Evolutionary conservation across 2,113 vertebrate genomes (phyloP).

Genomic region (Erinaceus europaeus): DNA sequence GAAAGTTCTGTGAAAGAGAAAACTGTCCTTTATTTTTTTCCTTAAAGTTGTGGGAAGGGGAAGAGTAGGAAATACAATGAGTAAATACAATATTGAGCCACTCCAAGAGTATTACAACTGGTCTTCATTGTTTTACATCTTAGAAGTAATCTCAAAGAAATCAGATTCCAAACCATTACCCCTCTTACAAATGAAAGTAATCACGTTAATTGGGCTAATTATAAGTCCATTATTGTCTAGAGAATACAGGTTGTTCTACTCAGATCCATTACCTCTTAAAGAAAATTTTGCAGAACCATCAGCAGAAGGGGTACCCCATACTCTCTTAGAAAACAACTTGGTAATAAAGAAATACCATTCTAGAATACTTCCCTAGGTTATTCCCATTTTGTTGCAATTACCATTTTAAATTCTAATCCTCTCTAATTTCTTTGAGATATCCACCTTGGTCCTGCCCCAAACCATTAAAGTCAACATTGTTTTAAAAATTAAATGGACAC

Average conservation of each 20-base stretch:
- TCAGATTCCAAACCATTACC: constrained; percentile 39
- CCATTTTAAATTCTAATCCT: background rate
- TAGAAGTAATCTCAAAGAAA: constrained; percentile 38
- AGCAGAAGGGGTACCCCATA: background rate
- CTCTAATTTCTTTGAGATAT: background rate
- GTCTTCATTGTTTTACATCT: background rate
- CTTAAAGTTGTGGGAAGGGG: constrained; percentile 22
- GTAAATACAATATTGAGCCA: constrained; percentile 27
- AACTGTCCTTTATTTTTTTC: constrained; percentile 18
- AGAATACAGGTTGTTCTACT: constrained; percentile 13
- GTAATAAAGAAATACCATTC: background rate
- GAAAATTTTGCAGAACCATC: background rate
- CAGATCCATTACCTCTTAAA: background rate
- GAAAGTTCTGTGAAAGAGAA: background rate
- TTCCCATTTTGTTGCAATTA: background rate
- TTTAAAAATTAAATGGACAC: background rate
- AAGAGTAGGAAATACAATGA: background rate
- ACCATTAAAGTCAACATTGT: background rate
- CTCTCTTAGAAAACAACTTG: background rate
- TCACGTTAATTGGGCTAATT: constrained; percentile 39
- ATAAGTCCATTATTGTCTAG: constrained; percentile 28
- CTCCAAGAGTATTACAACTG: background rate
- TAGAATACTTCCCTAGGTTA: background rate
- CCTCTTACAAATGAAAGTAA: constrained; percentile 54
- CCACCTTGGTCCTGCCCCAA: background rate